A percentile compares a stretch with the other conserved stretches of the same genome.
Conservation (phyloP, 2,113 vertebrate genomes). For the Poecilia latipinna region DNA sequence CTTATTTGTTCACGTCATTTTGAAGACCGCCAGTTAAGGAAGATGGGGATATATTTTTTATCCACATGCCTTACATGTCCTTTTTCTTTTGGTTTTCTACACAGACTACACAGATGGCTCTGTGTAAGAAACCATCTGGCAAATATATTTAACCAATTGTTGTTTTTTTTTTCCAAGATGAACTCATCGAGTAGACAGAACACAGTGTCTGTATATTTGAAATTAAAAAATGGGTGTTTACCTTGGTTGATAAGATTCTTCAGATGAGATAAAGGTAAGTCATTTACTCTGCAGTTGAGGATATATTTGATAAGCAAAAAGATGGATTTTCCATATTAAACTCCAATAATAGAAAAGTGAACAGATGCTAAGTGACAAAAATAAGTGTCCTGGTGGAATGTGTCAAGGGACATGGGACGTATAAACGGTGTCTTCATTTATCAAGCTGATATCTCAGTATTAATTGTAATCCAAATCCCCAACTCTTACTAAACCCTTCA, state of each 20-base stretch:
- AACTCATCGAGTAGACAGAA: neutral
- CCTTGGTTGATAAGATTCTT: neutral
- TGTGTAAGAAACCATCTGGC: conserved; percentile 1
- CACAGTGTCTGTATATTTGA: conserved; percentile 4
- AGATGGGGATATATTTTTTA: neutral
- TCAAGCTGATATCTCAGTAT: conserved; percentile 63
- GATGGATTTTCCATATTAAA: conserved; percentile 9
- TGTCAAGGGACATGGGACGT: conserved; percentile 59
- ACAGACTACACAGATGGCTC: neutral
- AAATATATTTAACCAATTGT: neutral
- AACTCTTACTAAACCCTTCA: conserved; percentile 44
- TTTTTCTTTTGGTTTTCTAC: neutral
- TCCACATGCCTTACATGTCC: neutral
- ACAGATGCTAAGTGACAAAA: conserved; percentile 42
- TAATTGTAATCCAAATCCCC: conserved; percentile 64
- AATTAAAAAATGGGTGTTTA: conserved; percentile 1
- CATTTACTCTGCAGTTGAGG: conserved; percentile 14
- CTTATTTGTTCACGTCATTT: neutral
- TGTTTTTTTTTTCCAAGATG: neutral
- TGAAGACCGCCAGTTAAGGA: neutral
- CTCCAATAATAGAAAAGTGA: conserved; percentile 33
- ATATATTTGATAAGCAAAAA: conserved; percentile 27
- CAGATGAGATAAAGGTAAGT: neutral
- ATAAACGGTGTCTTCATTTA: conserved; percentile 66
- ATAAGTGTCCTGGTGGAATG: conserved; percentile 46